Base-by-base conservation (phyloP, 2,888 invertebrate species). In the Elmis aenea region DNA sequence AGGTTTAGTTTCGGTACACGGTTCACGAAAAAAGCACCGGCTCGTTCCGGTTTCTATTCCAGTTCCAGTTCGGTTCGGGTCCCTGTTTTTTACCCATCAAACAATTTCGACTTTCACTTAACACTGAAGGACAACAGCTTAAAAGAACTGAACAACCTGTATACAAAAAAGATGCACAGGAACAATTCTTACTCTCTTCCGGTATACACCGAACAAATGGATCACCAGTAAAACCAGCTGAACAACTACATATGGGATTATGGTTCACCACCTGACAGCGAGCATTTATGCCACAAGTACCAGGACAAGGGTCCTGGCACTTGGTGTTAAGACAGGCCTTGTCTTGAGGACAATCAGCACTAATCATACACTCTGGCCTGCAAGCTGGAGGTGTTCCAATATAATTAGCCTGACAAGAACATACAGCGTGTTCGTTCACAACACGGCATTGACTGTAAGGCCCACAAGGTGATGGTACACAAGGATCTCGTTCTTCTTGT, bases 171-270 rank as follows among this genome's bases (percentile, higher is more conserved):
- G n/a, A n/a, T n/a, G n/a, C n/a, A n/a, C 18, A 9, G 27, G 66
- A 57, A 66, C 66, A 68, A 58, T 13, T 15, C 35, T 74, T 75
- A 76, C 75, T 69, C 67, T 70, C 69, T 55, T 69, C 64, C 49
- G 64, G 64, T 42, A 71, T 55, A 52, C 81, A 81, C 52, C 75
- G 68, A 9, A 73, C 66, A 51, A 80, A 79, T 3, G 81, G 80
- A 70, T 82, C 79, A 21, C 82, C 82, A 24, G 73, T 72, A 55
- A 72, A 81, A 58, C 81, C 81, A 39, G 76, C 68, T 50, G 77
- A 76, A 63, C 88, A 89, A 51, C 81, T 82, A 65, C 88, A 89
- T 52, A 85, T 83, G 6, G 87, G 85, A 62, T 82, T 83, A 59
- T 87, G 85, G 62, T 85, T 85, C 44, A 82, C 79, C 31, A 83